Base-by-base conservation (phyloP, 2,797 vertebrate genomes). In the Xenops minutus region DNA sequence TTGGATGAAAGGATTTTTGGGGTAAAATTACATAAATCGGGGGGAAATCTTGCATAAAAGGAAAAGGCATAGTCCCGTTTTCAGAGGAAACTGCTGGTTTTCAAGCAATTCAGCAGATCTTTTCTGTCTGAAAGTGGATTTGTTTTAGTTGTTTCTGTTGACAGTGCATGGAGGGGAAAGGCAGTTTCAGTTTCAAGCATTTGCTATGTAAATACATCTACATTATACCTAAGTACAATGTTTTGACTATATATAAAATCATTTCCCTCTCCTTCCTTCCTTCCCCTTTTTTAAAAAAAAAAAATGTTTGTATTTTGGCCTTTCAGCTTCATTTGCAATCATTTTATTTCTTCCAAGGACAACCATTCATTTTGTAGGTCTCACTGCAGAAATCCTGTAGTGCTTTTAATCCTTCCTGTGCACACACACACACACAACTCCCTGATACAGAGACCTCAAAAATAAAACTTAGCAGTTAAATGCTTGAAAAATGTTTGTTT, bases 341-440 rank as follows among this genome's bases (percentile, higher is more conserved):
- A 27, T 73, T 91, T 91, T 18, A 55, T 67, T 62, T 52, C 85
- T 51, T 64, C 64, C 41, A 34, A 59, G 67, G 16, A 55, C 15
- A 63, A 2, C 77, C 74, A 67, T 87, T 94, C 52, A 49, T 82
- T 94, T 63, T 49, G 36, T 2, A 17, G 14, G 8, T 41, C 59
- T 82, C 26, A 8, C 88, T 85, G 49, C 86, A 13, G 67, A 85
- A 93, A 87, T 29, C 55, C 51, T 61, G 10, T 3, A 37, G 22
- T 2, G 6, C 34, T 75, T 86, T 76, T 75, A 90, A 86, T 93
- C 88, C 76, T 66, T 75, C 82, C 81, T 19, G 18, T 23, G 23
- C 52, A 29, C 49, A 1, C 1, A 1, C 58, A 22, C 17, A 3
- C 1, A 0, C 22, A 10, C 7, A 71, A 49, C n/a, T 78, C 68